Base-by-base conservation (phyloP, 2,888 invertebrate genomes). In the Tiphia femorata region DNA sequence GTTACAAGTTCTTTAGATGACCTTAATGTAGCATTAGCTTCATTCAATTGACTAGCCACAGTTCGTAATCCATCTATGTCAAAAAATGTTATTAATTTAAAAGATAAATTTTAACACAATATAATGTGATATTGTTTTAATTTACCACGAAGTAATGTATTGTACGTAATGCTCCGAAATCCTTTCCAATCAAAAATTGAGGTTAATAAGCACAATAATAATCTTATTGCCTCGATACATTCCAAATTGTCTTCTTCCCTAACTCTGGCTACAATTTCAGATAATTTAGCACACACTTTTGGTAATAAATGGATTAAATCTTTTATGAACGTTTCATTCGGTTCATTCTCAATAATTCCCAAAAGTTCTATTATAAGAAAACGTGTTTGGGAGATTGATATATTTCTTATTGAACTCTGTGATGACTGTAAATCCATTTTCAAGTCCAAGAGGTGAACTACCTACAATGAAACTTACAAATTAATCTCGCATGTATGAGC, bases 171-270 rank as follows among this genome's bases (percentile, higher is more conserved):
- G 70, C 85, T 87, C 59, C 84, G 84, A 73, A 91, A 90, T 50
- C 87, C 89, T 77, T 87, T 85, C 91, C 90, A 88, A 74, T 87
- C 87, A 57, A 90, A 89, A 70, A 87, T 87, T 43, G 85, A 85
- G 3, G 87, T 85, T n/a, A 88, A 79, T 40, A 90, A 79, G 21
- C 84, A 85, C 43, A 89, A 85, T 46, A 90, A 84, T 40, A 87
- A 77, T 41, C 87, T 87, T 35, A 88, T 84, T 49, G 88, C 88
- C 57, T 85, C 82, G 65, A 70, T 73, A 46, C 70, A 71, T 49
- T 78, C 68, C 21, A 14, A 27, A 16, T 68, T 62, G n/a, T 76
- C 73, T 6, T 68, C 57, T 16, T 71, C 56, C 53, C 72, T 61
- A 7, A 79, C 61, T 53, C 70, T 65, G 1, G 25, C 42, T 0